These are phyloP conservation scores for Morone saxatilis DNA, from an alignment of 2,113 vertebrate genomes.

Conservation along the genomic window DNA sequence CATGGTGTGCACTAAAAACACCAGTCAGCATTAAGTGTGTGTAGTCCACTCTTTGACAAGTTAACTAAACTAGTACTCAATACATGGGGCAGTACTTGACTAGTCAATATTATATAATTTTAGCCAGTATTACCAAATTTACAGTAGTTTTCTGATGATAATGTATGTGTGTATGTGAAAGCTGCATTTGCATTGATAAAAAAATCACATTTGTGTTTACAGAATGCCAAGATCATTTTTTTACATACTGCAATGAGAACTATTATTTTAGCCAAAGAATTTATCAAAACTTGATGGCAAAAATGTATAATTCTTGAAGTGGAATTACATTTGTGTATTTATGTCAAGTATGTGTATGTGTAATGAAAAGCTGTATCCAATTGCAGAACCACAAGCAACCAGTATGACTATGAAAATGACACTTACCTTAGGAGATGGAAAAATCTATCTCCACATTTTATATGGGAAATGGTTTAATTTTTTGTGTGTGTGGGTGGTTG, in stretches of 20 bases:
- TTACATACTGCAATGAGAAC: neutral
- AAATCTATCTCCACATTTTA: slow-evolving; percentile 30
- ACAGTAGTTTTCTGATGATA: neutral
- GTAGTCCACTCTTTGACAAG: neutral
- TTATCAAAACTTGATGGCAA: neutral
- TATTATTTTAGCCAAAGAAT: neutral
- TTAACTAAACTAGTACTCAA: neutral
- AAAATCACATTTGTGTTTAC: neutral
- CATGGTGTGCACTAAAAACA: slow-evolving; percentile 1
- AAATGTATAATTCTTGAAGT: too few relatives aligned
- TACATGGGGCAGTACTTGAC: neutral
- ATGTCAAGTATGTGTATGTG: neutral
- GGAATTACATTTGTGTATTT: neutral
- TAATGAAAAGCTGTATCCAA: slow-evolving; percentile 24
- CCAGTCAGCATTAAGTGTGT: neutral
- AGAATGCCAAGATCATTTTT: neutral
- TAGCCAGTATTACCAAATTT: neutral
- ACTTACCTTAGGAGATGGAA: slow-evolving; percentile 76
- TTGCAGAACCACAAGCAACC: slow-evolving; percentile 15
- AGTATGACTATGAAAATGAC: slow-evolving; percentile 33
- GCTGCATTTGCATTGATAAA: neutral
- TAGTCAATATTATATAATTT: neutral
- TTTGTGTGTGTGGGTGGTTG: slow-evolving; percentile 1
- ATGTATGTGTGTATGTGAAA: neutral
- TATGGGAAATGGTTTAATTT: neutral